phyloP scores from a whole-genome alignment of 2,113 vertebrate genomes.

The Aphyosemion australe region DNA sequence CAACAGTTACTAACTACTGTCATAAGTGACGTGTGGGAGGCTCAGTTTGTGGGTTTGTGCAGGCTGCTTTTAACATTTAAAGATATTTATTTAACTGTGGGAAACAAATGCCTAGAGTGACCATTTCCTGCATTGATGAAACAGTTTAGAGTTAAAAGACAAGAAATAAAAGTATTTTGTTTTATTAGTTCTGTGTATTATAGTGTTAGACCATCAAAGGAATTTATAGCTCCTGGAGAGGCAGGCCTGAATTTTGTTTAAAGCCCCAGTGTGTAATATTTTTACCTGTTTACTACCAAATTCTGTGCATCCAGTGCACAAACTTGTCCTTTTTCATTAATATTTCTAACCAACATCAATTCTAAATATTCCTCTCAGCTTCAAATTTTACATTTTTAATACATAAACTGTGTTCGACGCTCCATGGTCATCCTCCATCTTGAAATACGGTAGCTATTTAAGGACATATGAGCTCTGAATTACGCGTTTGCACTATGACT shows the following conservation, averaged over 20 bases:
- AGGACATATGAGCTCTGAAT: too few species aligned
- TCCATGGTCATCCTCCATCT: too few species aligned
- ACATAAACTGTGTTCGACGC: too few species aligned
- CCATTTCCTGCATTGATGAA: constrained; percentile 2
- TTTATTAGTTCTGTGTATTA: background rate
- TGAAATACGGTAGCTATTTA: too few species aligned
- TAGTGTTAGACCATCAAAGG: background rate
- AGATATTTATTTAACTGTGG: constrained; percentile 1
- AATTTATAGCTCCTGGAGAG: constrained; percentile 5
- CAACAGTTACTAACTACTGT: constrained; percentile 52
- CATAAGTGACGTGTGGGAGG: constrained; percentile 22
- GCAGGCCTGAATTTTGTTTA: background rate
- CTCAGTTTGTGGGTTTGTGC: background rate
- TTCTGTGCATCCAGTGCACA: too few species aligned
- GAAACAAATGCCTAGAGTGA: background rate
- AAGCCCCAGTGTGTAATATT: too few species aligned
- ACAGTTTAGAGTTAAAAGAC: constrained; percentile 5
- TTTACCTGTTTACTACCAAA: too few species aligned
- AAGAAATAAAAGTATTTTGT: background rate
- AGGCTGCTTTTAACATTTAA: constrained; percentile 11
- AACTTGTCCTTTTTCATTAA: too few species aligned
- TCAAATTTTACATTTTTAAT: too few species aligned
- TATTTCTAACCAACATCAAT: too few species aligned
- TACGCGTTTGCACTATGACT: too few species aligned
- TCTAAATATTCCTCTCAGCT: too few species aligned